phyloP scores from a whole-genome alignment of 2,113 vertebrate species.

The Bothrops jararaca region DNA sequence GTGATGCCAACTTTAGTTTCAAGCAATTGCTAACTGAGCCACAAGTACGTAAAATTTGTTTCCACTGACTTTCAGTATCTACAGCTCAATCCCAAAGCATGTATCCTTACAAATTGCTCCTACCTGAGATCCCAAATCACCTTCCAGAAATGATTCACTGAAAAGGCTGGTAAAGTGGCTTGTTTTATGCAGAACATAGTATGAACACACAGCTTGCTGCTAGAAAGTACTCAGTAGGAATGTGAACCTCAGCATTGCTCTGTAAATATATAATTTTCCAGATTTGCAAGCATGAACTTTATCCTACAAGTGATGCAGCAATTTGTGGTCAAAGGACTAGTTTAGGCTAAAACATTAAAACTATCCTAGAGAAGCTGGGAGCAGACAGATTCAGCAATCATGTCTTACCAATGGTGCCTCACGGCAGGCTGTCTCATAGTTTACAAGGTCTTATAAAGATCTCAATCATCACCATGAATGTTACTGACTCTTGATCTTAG shows the following conservation, averaged over 20 bases:
- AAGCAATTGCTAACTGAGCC: not conserved
- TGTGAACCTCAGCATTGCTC: not conserved
- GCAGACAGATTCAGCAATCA: not conserved
- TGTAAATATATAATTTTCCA: not conserved
- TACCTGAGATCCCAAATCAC: not conserved
- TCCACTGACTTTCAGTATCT: not conserved
- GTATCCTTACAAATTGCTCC: not conserved
- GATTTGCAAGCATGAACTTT: not conserved
- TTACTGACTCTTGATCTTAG: not conserved
- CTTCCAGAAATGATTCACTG: not conserved
- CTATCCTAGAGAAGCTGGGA: not conserved
- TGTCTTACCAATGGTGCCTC: no score
- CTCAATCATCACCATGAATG: not conserved
- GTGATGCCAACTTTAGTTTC: not conserved
- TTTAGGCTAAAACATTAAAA: not conserved
- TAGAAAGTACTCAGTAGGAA: not conserved
- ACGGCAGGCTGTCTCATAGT: not conserved
- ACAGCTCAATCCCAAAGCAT: not conserved
- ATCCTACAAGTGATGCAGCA: not conserved
- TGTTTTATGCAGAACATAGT: not conserved
- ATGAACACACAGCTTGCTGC: not conserved
- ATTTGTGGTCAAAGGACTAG: not conserved
- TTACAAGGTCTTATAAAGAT: not conserved
- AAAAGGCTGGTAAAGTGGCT: not conserved
- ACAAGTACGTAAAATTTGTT: not conserved